A percentile compares a stretch with the other conserved stretches of the same genome.
Conservation (phyloP, 1,140 invertebrate genomes). For the Hylaeus volcanicus region DNA sequence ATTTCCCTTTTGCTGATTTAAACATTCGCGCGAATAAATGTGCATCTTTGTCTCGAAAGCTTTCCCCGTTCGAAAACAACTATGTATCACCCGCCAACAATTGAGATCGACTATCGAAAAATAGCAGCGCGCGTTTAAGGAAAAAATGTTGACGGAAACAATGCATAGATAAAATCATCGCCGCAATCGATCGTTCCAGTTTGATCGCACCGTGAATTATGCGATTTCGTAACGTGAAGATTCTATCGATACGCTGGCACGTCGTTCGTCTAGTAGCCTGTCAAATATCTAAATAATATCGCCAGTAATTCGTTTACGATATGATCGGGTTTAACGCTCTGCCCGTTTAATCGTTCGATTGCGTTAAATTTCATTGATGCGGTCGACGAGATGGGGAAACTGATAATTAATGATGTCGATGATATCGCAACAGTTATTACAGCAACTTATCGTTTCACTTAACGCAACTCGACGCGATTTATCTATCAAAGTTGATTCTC, state of each 20-base stretch:
- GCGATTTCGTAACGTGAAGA: slow-evolving; percentile 22
- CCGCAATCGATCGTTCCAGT: neutral
- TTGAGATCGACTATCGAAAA: no score
- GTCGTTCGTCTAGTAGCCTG: slow-evolving; percentile 22
- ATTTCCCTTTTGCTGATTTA: no score
- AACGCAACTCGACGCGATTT: neutral
- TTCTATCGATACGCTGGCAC: slow-evolving; percentile 11
- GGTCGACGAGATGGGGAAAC: slow-evolving; percentile 32
- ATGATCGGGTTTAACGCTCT: slow-evolving; percentile 20
- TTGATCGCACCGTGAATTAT: slow-evolving; percentile 2
- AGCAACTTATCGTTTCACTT: slow-evolving; percentile 32
- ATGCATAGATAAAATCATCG: neutral
- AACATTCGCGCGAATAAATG: no score
- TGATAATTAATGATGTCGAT: slow-evolving; percentile 45
- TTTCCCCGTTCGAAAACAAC: no score
- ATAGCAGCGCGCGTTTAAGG: no score
- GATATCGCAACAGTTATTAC: slow-evolving; percentile 34
- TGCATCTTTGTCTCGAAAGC: no score
- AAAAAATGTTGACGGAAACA: neutral
- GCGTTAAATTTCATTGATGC: slow-evolving; percentile 44
- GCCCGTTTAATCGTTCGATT: slow-evolving; percentile 14
- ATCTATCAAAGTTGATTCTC: neutral
- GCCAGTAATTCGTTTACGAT: slow-evolving; percentile 39
- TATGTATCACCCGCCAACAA: no score
- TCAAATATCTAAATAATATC: slow-evolving; percentile 46